phyloP scores from a whole-genome alignment of 2,888 invertebrate genomes.

The Thymelicus acteon region DNA sequence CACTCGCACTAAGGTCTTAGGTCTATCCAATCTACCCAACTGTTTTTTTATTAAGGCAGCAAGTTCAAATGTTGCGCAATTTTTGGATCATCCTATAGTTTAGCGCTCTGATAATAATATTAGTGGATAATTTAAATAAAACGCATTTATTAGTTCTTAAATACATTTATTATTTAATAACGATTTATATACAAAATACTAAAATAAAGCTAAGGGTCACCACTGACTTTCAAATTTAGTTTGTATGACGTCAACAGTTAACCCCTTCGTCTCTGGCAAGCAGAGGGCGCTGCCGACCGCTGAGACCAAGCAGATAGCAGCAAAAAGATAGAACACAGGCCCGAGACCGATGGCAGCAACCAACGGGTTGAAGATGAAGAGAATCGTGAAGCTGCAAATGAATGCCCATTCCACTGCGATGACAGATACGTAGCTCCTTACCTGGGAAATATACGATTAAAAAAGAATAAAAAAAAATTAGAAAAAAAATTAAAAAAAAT shows the following conservation, averaged over 20 bases:
- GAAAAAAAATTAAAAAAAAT: no score
- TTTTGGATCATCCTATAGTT: no score
- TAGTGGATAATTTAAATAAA: no score
- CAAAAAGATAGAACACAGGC: constrained; percentile 65
- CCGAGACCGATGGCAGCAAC: constrained; percentile 59
- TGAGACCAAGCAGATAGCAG: constrained; percentile 52
- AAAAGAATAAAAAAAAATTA: no score
- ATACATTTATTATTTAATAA: no score
- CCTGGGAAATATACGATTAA: constrained; percentile 47
- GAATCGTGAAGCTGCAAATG: constrained; percentile 61
- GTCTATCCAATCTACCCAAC: no score
- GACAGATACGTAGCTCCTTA: constrained; percentile 60
- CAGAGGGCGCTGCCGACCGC: constrained; percentile 50
- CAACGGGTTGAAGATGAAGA: constrained; percentile 64
- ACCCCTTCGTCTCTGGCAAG: constrained; percentile 64
- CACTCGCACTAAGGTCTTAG: no score
- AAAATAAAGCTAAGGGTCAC: not conserved
- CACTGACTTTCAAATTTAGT: constrained; percentile 42
- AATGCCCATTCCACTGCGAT: constrained; percentile 61
- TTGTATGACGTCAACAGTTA: constrained; percentile 60
- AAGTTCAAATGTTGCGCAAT: no score
- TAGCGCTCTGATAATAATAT: no score
- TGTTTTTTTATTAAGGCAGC: no score
- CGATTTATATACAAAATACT: not conserved
- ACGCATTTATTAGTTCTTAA: no score